Evolutionary conservation across 2,113 vertebrate species (phyloP).

Genomic region (Mungos mungo): DNA sequence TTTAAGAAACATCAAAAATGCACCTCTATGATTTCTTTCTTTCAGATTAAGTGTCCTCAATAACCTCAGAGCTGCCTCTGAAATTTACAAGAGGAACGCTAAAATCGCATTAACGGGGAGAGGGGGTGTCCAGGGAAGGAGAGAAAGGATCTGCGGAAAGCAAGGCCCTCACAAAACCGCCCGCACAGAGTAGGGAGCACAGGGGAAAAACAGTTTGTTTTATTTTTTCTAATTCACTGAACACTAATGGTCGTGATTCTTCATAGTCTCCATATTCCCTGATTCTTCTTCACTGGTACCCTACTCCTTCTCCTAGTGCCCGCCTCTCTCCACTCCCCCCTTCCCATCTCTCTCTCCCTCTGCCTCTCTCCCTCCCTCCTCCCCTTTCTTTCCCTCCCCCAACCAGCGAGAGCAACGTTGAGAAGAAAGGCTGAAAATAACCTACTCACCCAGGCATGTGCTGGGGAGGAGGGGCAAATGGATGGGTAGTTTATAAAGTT

Average conservation of each 20-base stretch:
- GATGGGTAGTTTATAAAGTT: conserved; percentile 76
- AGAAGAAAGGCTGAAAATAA: conserved; percentile 72
- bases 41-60: conserved; percentile 70
- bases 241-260: not conserved
- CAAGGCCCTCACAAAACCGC: not conserved
- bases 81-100: conserved; percentile 69
- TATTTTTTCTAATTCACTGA: conserved; percentile 54
- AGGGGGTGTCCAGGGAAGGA: not conserved
- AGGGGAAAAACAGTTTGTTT: not conserved
- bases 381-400: conserved; percentile 29
- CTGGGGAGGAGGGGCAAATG: conserved; percentile 44
- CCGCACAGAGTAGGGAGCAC: not conserved
- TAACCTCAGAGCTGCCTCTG: conserved; percentile 61
- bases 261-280: not conserved
- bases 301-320: not conserved
- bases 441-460: conserved; percentile 47
- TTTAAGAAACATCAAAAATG: conserved; percentile 79
- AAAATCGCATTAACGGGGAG: conserved; percentile 6
- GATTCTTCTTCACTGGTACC: not conserved
- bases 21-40: conserved; percentile 68
- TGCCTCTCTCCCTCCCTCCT: not conserved
- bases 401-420: not conserved
- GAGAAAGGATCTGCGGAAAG: not conserved
- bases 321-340: not conserved
- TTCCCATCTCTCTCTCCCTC: not conserved